phyloP scores from a whole-genome alignment of 2,797 vertebrate species.

The Rallus crepitans region DNA sequence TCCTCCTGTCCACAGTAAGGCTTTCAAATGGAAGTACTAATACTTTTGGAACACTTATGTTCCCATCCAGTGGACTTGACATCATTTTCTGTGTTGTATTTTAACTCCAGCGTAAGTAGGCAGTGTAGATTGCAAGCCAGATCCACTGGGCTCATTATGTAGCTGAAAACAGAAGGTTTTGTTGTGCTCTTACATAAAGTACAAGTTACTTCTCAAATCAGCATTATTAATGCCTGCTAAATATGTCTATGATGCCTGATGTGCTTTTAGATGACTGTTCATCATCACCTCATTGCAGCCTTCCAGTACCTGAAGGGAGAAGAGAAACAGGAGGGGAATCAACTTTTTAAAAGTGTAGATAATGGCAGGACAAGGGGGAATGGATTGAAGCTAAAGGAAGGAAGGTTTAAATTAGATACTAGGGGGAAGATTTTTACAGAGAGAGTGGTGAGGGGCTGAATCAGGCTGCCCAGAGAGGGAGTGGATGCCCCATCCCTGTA shows the following conservation, averaged over 20 bases:
- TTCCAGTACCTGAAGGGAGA: too few relatives aligned
- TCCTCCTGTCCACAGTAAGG: neutral
- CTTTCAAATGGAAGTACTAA: slow-evolving; percentile 34
- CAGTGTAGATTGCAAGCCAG: neutral
- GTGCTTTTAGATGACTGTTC: slow-evolving; percentile 3
- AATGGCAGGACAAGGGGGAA: too few relatives aligned
- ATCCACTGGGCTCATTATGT: neutral
- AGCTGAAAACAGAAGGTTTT: neutral
- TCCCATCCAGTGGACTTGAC: neutral
- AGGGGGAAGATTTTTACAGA: too few relatives aligned
- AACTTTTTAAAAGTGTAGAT: too few relatives aligned
- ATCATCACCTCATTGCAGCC: too few relatives aligned
- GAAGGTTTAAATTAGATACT: too few relatives aligned
- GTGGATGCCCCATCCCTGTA: too few relatives aligned
- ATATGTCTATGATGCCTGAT: neutral
- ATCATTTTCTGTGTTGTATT: neutral
- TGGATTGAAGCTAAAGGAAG: too few relatives aligned
- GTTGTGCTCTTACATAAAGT: neutral
- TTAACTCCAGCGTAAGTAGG: neutral
- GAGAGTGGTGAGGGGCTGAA: too few relatives aligned
- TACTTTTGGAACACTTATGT: neutral
- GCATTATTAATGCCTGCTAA: neutral
- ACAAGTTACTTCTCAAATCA: neutral
- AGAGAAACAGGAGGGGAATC: too few relatives aligned
- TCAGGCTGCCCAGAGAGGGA: too few relatives aligned